These are phyloP conservation scores for Knipowitschia caucasica DNA, from an alignment of 2,797 vertebrate species.

Conservation along the genomic window DNA sequence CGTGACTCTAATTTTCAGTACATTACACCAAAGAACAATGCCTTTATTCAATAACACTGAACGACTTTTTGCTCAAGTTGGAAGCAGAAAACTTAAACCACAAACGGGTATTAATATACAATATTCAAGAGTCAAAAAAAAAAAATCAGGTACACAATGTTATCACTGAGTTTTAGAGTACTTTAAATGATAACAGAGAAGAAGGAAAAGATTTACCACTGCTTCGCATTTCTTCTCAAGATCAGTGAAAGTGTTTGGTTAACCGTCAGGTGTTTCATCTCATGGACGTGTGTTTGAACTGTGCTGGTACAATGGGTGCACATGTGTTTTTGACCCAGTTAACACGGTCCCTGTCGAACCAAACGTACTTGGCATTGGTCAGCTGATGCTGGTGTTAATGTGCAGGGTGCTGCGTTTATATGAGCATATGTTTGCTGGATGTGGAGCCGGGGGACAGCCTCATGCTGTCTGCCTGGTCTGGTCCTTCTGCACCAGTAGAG, in stretches of 20 bases:
- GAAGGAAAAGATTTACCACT: not conserved
- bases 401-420: slow-evolving; percentile 37
- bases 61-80: slow-evolving; percentile 12
- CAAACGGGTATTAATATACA: slow-evolving; percentile 15
- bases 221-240: not conserved
- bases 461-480: slow-evolving; percentile 71
- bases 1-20: slow-evolving; percentile 10
- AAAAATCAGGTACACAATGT: not conserved
- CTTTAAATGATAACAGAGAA: too few relatives aligned
- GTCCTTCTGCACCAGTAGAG: slow-evolving; percentile 75
- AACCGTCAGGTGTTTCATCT: not conserved
- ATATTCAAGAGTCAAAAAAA: not conserved
- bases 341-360: slow-evolving; percentile 61
- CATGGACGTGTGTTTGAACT: slow-evolving; percentile 31
- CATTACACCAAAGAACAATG: slow-evolving; percentile 5
- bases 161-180: too few relatives aligned
- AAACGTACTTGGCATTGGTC: slow-evolving; percentile 60
- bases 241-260: not conserved
- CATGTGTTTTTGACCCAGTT: slow-evolving; percentile 66
- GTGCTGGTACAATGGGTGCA: slow-evolving; percentile 46
- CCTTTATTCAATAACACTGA: slow-evolving; percentile 36
- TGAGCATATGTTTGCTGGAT: slow-evolving; percentile 47
- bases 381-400: slow-evolving; percentile 57
- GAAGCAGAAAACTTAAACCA: slow-evolving; percentile 24
- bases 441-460: slow-evolving; percentile 61